Evolutionary conservation across 2,888 invertebrate species (phyloP).

Genomic region (Ormia ochracea): DNA sequence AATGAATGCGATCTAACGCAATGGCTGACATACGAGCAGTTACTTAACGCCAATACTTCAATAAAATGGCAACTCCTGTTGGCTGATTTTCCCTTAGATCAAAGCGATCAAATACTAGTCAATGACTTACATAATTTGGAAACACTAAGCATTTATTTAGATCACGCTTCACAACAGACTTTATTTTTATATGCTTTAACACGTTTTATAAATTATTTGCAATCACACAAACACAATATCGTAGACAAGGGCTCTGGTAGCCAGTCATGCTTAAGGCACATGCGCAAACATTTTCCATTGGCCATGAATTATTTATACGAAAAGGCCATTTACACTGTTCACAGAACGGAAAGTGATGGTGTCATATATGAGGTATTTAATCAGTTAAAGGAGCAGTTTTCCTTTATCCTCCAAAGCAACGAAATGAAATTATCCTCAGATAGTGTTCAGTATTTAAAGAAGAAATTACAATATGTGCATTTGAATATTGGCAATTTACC

Average conservation of each 20-base stretch:
- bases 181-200: constrained; percentile 67
- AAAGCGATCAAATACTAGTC: constrained; percentile 64
- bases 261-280: constrained; percentile 67
- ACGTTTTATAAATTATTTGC: constrained; percentile 67
- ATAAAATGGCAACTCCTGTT: constrained; percentile 67
- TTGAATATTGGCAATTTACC: constrained; percentile 71
- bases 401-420: constrained; percentile 63
- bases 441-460: constrained; percentile 64
- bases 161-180: constrained; percentile 54
- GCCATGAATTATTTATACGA: constrained; percentile 71
- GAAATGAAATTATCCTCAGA: constrained; percentile 63
- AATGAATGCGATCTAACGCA: constrained; percentile 64
- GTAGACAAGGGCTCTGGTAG: constrained; percentile 31
- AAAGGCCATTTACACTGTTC: constrained; percentile 61
- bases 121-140: constrained; percentile 64
- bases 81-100: constrained; percentile 47
- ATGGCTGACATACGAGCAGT: constrained; percentile 58
- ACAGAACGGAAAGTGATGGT: constrained; percentile 64
- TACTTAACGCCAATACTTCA: constrained; percentile 42
- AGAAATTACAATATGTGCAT: constrained; percentile 65
- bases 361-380: constrained; percentile 67
- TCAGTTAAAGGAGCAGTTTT: constrained; percentile 66
- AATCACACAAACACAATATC: constrained; percentile 65
- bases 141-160: constrained; percentile 63
- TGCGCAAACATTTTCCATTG: constrained; percentile 69